Evolutionary conservation across 2,888 invertebrate genomes (phyloP), one percentile per base, ranked within the genome.

Genomic region (Drosophila diplacantha): DNA sequence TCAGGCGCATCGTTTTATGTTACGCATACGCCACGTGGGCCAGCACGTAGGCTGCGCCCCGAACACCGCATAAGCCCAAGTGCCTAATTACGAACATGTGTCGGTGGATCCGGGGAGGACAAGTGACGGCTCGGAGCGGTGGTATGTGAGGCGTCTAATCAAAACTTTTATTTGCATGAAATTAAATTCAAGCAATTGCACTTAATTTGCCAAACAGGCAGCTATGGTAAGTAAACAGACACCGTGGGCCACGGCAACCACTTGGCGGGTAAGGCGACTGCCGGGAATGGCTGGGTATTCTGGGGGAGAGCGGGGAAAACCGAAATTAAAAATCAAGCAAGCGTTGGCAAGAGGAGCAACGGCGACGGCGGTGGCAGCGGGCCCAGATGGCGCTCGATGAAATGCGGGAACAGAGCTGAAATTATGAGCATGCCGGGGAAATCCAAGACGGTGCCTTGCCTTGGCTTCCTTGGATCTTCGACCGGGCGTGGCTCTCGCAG

Each of bases 131-230:
- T 50, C 39, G 44, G 20, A 12, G 26, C 18, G 44, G 35, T 31
- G 54, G 35, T 29, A 55, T 55, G 54, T 54, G 35, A 29, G 39
- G 70, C 81, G 78, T 83, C 84, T 81, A 81, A 81, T 81, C 84
- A 85, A 85, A 85, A 85, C 85, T 86, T 85, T 86, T 86, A 86
- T 85, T 86, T 85, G 84, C 85, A 83, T 85, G 85, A 85, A 85
- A 85, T 85, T 86, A 83, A 82, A 84, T 86, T 85, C 86, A 75
- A 85, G 85, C 84, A 85, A 85, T 85, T 86, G 85, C 85, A 85
- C 85, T 85, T 85, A 84, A 86, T 86, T 85, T 85, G 71, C 72
- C 71, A 72, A 82, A 77, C 81, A 84, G 65, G 51, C 68, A 55
- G 69, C 62, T 68, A 72, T 73, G 81, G 64, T 69, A 83, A 84